A percentile compares a stretch with the other conserved stretches of the same genome.
phyloP scores from a whole-genome alignment of 2,888 invertebrate genomes.

The Shargacucullia verbasci region DNA sequence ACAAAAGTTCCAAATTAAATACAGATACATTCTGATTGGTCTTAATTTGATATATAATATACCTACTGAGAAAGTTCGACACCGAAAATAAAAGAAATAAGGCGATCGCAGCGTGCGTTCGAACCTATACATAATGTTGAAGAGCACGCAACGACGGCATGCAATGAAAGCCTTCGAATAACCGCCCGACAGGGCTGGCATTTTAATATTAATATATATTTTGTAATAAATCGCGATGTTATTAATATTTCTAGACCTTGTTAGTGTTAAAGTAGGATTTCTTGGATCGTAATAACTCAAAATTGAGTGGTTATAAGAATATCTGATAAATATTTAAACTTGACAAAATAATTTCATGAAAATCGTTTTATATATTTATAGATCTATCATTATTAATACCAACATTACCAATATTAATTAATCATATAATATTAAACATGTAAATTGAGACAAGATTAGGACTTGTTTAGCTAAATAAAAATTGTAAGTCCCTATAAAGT shows the following conservation, averaged over 20 bases:
- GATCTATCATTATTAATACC: no score
- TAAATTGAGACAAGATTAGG: no score
- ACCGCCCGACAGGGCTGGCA: conserved; percentile 68
- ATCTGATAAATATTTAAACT: conserved; percentile 10
- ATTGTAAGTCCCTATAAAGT: no score
- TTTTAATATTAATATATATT: conserved; percentile 44
- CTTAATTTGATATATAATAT: conserved; percentile 62
- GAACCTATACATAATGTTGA: conserved; percentile 69
- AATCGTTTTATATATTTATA: no score
- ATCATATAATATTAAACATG: no score
- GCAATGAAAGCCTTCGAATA: conserved; percentile 74
- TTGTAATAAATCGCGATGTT: conserved; percentile 42
- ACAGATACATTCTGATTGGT: conserved; percentile 59
- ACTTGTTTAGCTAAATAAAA: no score
- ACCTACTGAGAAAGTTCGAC: conserved; percentile 60
- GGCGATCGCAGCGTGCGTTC: conserved; percentile 75
- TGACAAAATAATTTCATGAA: conserved; percentile 4
- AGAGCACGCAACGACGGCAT: conserved; percentile 78
- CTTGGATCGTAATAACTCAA: conserved; percentile 24
- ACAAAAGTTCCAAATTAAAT: conserved; percentile 50
- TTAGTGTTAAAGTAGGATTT: conserved; percentile 32
- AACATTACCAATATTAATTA: no score
- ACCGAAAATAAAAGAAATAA: conserved; percentile 62
- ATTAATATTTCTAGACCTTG: conserved; percentile 42
- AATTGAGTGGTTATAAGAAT: conserved; percentile 32